Percentiles rank a stretch among this genome's conserved stretches.
These are phyloP conservation scores for Slavum lentiscoides DNA, from an alignment of 2,888 invertebrate genomes.

Conservation along the genomic window DNA sequence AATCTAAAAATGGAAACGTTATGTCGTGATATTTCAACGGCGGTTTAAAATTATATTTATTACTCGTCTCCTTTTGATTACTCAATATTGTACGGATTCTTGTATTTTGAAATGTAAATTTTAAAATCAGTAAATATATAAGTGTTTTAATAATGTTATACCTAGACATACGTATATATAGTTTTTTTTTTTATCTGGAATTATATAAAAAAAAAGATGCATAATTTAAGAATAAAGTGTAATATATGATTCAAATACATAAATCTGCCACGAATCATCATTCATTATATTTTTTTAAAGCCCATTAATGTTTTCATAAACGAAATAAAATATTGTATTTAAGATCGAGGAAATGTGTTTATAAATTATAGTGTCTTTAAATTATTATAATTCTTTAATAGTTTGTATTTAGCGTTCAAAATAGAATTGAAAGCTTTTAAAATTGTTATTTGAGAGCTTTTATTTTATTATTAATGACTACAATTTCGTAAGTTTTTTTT, in stretches of 20 bases:
- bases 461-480: constrained; percentile 50
- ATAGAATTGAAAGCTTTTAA: constrained; percentile 41
- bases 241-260: constrained; percentile 9
- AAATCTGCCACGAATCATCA: constrained; percentile 9
- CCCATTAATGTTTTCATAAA: constrained; percentile 8
- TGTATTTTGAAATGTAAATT: too few species aligned
- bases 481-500: constrained; percentile 38
- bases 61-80: too few species aligned
- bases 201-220: too few species aligned
- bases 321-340: constrained; percentile 36
- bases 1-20: not conserved
- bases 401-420: constrained; percentile 42
- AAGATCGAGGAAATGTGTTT: constrained; percentile 35
- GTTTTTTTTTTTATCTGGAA: too few species aligned
- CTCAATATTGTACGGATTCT: too few species aligned
- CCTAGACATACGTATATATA: too few species aligned
- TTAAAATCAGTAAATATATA: too few species aligned
- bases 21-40: not conserved
- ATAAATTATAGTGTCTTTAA: constrained; percentile 45
- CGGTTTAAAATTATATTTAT: not conserved
- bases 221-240: not conserved
- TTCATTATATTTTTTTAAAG: not conserved
- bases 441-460: constrained; percentile 44
- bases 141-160: too few species aligned
- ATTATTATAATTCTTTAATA: constrained; percentile 44